These are phyloP conservation scores for Scaptomyza parva DNA, from an alignment of 2,888 invertebrate species.

Conservation along the genomic window DNA sequence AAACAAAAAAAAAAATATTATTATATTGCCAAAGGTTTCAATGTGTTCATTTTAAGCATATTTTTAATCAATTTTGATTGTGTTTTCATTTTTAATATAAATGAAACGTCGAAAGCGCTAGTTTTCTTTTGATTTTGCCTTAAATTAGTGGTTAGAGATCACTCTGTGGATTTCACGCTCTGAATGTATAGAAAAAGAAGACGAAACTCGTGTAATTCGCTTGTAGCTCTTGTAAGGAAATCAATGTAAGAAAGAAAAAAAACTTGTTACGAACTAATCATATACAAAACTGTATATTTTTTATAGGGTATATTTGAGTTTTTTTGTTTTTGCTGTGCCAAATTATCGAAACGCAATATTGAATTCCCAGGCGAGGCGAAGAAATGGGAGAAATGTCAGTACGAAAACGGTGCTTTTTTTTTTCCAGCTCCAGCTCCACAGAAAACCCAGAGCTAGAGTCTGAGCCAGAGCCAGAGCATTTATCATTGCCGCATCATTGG, in stretches of 20 bases:
- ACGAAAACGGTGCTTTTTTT: slow-evolving; percentile 31
- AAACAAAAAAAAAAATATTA: too few relatives aligned
- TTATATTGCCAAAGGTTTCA: too few relatives aligned
- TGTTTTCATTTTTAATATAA: too few relatives aligned
- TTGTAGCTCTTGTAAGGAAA: background rate
- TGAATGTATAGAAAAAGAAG: background rate
- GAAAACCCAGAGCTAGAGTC: too few relatives aligned
- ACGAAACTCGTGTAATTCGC: background rate
- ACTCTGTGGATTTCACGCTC: background rate
- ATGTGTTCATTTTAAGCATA: too few relatives aligned
- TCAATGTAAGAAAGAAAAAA: background rate
- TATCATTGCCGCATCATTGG: slow-evolving; percentile 55
- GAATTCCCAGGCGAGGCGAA: slow-evolving; percentile 20
- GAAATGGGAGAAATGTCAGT: slow-evolving; percentile 7
- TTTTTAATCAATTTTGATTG: too few relatives aligned
- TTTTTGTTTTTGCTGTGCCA: background rate
- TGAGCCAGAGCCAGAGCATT: slow-evolving; percentile 32
- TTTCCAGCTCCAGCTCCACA: slow-evolving; percentile 2
- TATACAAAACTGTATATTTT: too few relatives aligned
- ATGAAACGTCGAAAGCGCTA: too few relatives aligned
- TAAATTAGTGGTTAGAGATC: background rate
- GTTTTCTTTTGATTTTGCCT: background rate
- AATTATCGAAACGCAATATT: slow-evolving; percentile 9
- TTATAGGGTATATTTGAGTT: too few relatives aligned
- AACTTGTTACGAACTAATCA: too few relatives aligned